phyloP scores from a whole-genome alignment of 2,888 invertebrate genomes.

The Bugula neritina region DNA sequence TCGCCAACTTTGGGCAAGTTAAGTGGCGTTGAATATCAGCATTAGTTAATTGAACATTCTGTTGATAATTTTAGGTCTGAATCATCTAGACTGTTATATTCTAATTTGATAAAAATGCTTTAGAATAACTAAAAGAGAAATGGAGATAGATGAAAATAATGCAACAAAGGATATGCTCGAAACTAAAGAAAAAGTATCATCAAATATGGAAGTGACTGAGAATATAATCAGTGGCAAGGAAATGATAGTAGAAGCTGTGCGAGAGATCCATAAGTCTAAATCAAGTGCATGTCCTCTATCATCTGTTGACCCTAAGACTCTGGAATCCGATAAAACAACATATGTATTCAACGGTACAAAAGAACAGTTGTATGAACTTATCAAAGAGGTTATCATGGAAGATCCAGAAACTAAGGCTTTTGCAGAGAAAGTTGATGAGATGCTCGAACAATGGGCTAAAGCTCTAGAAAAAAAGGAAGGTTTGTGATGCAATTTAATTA shows the following conservation, averaged over 20 bases:
- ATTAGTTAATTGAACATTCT: too few species aligned
- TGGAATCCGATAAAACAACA: not conserved
- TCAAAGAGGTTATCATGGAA: constrained; percentile 4
- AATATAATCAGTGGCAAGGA: not conserved
- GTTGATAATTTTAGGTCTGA: too few species aligned
- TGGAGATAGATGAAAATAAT: too few species aligned
- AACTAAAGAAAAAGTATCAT: too few species aligned
- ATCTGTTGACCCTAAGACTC: constrained; percentile 1
- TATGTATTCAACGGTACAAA: constrained; percentile 15
- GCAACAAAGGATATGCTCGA: too few species aligned
- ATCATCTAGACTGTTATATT: too few species aligned
- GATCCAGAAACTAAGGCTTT: not conserved
- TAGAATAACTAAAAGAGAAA: too few species aligned
- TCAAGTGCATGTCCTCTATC: not conserved
- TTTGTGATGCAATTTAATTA: too few species aligned
- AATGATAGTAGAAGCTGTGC: not conserved
- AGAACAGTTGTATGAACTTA: not conserved
- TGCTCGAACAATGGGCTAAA: constrained; percentile 6
- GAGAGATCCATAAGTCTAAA: not conserved
- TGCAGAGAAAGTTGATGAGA: not conserved
- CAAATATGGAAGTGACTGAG: too few species aligned
- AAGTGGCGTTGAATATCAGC: too few species aligned
- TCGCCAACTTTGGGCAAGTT: too few species aligned
- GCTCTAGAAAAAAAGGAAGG: constrained; percentile 14
- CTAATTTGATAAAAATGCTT: too few species aligned